Evolutionary conservation across 1,140 invertebrate genomes (phyloP).

Genomic region (Papilio machaon): DNA sequence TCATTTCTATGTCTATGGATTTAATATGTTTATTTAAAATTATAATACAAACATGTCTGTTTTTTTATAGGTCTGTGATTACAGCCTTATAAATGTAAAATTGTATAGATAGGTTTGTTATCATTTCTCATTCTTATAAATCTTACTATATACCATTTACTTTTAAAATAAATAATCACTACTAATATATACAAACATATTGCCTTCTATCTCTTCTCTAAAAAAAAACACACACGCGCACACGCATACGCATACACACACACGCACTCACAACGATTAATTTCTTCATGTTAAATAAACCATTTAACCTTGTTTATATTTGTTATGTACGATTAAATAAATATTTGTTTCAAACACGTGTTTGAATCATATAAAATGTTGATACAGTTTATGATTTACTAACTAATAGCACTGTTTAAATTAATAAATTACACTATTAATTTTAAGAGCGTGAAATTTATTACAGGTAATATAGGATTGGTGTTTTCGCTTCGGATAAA

Average conservation of each 20-base stretch:
- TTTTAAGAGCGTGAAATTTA: not conserved
- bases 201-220: too few relatives aligned
- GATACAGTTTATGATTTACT: not conserved
- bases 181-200: too few relatives aligned
- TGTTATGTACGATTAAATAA: not conserved
- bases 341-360: not conserved
- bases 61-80: not conserved
- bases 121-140: too few relatives aligned
- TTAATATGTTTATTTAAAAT: too few relatives aligned
- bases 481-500: not conserved
- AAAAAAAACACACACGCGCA: too few relatives aligned
- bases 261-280: too few relatives aligned
- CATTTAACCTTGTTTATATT: not conserved
- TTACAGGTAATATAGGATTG: not conserved
- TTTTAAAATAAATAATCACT: too few relatives aligned
- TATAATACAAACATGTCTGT: not conserved
- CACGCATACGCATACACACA: too few relatives aligned
- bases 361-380: constrained; percentile 1
- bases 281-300: too few relatives aligned
- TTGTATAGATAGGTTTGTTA: not conserved
- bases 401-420: not conserved
- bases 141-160: too few relatives aligned
- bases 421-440: constrained; percentile 17
- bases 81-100: too few relatives aligned
- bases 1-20: too few relatives aligned